Base-by-base conservation (phyloP, 53 echinoderm and acorn worm species). In the Luidia sarsii region DNA sequence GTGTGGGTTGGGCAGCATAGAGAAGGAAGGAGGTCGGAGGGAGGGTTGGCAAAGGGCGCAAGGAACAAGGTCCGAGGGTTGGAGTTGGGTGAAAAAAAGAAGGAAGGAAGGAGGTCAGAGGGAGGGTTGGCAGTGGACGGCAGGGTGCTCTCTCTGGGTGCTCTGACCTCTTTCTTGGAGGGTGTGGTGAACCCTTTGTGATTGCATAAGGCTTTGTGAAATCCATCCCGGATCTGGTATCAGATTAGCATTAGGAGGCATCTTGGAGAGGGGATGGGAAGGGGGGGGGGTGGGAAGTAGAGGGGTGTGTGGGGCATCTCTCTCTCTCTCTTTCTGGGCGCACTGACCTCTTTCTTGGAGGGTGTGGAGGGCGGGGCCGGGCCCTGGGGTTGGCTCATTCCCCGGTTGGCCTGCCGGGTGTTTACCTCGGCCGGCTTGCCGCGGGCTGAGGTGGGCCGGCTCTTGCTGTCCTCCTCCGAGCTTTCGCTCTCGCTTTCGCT, bases 301-400 rank as follows among this genome's bases (percentile, higher is more conserved):
- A 56, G 27, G 16, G n/a, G n/a, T 8, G n/a, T n/a, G n/a, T n/a
- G n/a, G n/a, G n/a, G n/a, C n/a, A n/a, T n/a, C n/a, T n/a, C n/a
- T n/a, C n/a, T n/a, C n/a, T n/a, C n/a, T n/a, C n/a, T 15, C 15
- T 15, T 46, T 46, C 46, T 8, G 15, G 10, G 21, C 2, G n/a
- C 32, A 53, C 59, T 80, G 85, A 96, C 96, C 93, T 96, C 96
- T 93, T 89, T 96, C 80, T 90, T 95, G 51, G 80, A 65, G 34
- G 91, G 86, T 38, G 83, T 75, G 31, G 87, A 30, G 10, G 91
- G 75, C 3, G 91, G 84, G 34, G 81, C 84, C 70, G 82, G 86
- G 3, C 43, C 48, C 37, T 86, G 82, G 64, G 92, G 92, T 60
- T 86, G 70, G 33, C 68, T 89, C 23, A 73, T 75, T 29, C 81